Base-by-base conservation (phyloP, 1,140 invertebrate genomes). In the Parapsyche elsis region DNA sequence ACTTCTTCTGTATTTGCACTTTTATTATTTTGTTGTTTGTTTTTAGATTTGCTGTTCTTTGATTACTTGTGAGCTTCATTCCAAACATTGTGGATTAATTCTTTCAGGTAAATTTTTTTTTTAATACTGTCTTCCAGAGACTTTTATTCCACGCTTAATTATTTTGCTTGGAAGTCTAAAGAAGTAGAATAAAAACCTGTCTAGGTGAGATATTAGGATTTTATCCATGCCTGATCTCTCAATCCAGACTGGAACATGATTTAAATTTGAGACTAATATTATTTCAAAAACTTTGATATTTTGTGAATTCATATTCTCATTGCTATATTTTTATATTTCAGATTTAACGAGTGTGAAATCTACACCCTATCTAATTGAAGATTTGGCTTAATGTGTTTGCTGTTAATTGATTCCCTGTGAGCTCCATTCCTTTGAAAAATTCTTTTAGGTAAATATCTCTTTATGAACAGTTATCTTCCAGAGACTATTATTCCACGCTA, bases 161-260 rank as follows among this genome's bases (percentile, higher is more conserved):
- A n/a, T 75, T 10, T 19, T 24, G 24, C 76, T 67, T 80, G 53
- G 45, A 44, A 23, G 61, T 76, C 61, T 53, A 80, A 24, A 49
- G 79, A 80, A 77, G 79, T 38, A 80, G 73, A 80, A 49, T 24
- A 80, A 76, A 64, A n/a, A 30, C 61, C 79, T 57, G 76, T 80
- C 79, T 80, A 80, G 79, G 79, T 80, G 79, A 80, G 79, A 71
- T 80, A 16, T 49, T 53, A 57, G 49, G 59, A 46, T 19, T 70
- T 67, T 38, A n/a, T 7, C 26, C 14, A 23, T 80, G 24, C 30
- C 61, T 70, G 74, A 67, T 9, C 70, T 77, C 79, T 80, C 79
- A 80, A 80, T 80, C 79, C 79, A 80, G 79, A 80, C 70, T 49
- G 79, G 74, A 26, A 80, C 79, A 80, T n/a, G 71, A 44, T 38